Percentiles rank a stretch among this genome's conserved stretches.
Conservation (phyloP, 2,797 vertebrate genomes). For the Danio tinwini region DNA sequence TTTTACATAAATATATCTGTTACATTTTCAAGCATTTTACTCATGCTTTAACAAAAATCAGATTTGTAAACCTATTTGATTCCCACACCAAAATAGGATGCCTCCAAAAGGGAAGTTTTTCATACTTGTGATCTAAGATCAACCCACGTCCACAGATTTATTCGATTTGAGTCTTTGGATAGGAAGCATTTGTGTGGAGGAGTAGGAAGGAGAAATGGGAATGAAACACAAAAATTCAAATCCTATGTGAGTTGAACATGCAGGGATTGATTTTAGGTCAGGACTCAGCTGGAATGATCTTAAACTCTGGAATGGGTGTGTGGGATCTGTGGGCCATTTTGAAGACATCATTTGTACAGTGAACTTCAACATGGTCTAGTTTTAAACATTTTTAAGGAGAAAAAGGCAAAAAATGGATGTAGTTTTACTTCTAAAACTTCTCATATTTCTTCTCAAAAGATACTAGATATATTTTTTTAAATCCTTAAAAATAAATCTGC, state of each 20-base stretch:
- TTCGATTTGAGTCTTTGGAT: constrained; percentile 48
- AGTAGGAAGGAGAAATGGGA: constrained; percentile 57
- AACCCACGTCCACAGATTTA: constrained; percentile 57
- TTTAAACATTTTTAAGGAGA: neutral
- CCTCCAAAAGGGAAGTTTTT: constrained; percentile 30
- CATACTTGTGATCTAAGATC: constrained; percentile 52
- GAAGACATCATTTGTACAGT: constrained; percentile 24
- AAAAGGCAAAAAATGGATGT: neutral
- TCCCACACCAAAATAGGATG: no score
- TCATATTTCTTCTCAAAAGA: neutral
- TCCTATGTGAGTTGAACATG: constrained; percentile 64
- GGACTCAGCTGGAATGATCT: constrained; percentile 49
- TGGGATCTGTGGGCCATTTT: constrained; percentile 13
- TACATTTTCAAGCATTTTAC: no score
- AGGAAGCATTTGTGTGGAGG: constrained; percentile 50
- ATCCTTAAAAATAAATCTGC: no score
- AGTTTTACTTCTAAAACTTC: no score
- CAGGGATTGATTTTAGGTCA: constrained; percentile 53
- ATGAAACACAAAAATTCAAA: constrained; percentile 63
- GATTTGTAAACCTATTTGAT: no score
- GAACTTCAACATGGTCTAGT: neutral
- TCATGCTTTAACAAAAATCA: no score
- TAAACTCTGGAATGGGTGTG: constrained; percentile 27
- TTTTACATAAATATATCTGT: no score
- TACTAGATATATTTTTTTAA: neutral